Conservation (phyloP, 1,140 invertebrate species). For the Tetramorium simillimum region DNA sequence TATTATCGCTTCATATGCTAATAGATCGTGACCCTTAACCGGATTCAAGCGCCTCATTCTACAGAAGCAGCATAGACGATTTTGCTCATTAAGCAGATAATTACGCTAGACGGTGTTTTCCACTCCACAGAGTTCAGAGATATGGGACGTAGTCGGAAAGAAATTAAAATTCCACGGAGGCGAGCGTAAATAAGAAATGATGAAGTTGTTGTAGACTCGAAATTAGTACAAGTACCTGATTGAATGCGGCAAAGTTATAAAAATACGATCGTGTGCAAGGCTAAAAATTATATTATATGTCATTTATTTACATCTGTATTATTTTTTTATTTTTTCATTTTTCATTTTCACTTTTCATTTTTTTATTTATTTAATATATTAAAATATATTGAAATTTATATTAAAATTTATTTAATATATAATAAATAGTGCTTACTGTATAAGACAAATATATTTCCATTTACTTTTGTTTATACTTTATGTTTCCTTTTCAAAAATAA, state of each 20-base stretch:
- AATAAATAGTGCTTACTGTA: not conserved
- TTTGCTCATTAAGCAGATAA: slow-evolving; percentile 1
- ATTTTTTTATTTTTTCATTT: not conserved
- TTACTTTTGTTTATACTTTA: not conserved
- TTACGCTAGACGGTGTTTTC: not conserved
- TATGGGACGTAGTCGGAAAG: not conserved
- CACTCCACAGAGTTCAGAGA: not conserved
- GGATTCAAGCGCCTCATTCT: not conserved
- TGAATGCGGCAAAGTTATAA: not conserved
- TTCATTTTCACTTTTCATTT: too few species aligned
- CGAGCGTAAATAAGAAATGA: not conserved
- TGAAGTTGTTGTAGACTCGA: not conserved
- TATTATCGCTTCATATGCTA: not conserved
- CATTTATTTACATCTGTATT: not conserved
- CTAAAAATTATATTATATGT: not conserved
- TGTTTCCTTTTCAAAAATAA: not conserved
- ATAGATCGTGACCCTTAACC: slow-evolving; percentile 8
- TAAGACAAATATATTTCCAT: not conserved
- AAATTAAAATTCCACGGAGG: not conserved
- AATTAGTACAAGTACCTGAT: not conserved
- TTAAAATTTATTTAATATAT: not conserved
- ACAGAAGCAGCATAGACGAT: not conserved
- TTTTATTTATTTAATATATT: not conserved
- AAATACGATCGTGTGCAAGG: not conserved
- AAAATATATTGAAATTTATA: too few species aligned